Percentiles rank a stretch among this genome's conserved stretches.
phyloP scores from a whole-genome alignment of 2,113 vertebrate genomes.

The Holacanthus passer region DNA sequence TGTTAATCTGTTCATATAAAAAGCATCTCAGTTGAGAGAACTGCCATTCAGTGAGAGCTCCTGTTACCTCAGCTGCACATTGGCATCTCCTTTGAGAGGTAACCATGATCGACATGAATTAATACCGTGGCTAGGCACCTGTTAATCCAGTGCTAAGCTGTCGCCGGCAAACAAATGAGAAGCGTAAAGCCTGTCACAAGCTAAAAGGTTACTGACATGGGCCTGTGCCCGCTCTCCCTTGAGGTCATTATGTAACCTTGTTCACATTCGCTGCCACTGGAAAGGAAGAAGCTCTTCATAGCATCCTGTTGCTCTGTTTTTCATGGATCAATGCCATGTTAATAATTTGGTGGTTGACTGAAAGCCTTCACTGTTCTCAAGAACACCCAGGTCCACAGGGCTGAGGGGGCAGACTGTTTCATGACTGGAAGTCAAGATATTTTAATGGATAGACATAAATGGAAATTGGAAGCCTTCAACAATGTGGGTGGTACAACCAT shows the following conservation, averaged over 20 bases:
- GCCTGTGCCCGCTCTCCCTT: slow-evolving; percentile 68
- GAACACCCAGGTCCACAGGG: slow-evolving; percentile 49
- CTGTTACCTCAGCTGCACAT: slow-evolving; percentile 25
- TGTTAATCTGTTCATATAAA: neutral
- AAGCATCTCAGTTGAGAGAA: slow-evolving; percentile 21
- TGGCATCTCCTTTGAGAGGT: slow-evolving; percentile 61
- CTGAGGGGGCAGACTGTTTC: slow-evolving; percentile 43
- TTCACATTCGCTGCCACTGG: slow-evolving; percentile 80
- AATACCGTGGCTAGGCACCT: slow-evolving; percentile 73
- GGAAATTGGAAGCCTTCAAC: slow-evolving; percentile 43
- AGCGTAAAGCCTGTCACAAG: slow-evolving; percentile 79
- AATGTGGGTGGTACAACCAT: slow-evolving; percentile 10
- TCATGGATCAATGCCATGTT: slow-evolving; percentile 74
- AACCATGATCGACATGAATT: slow-evolving; percentile 82
- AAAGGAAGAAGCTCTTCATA: slow-evolving; percentile 78
- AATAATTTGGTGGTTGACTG: slow-evolving; percentile 68
- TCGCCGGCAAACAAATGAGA: slow-evolving; percentile 83
- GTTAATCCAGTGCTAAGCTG: slow-evolving; percentile 83
- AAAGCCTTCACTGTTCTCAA: slow-evolving; percentile 48
- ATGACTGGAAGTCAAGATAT: slow-evolving; percentile 30
- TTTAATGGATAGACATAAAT: slow-evolving; percentile 43
- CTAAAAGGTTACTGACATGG: slow-evolving; percentile 79
- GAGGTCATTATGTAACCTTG: slow-evolving; percentile 83
- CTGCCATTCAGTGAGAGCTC: neutral
- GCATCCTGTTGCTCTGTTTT: slow-evolving; percentile 72